Evolutionary conservation across 2,797 vertebrate species (phyloP).

Genomic region (Sebastiscus albofasciatus): DNA sequence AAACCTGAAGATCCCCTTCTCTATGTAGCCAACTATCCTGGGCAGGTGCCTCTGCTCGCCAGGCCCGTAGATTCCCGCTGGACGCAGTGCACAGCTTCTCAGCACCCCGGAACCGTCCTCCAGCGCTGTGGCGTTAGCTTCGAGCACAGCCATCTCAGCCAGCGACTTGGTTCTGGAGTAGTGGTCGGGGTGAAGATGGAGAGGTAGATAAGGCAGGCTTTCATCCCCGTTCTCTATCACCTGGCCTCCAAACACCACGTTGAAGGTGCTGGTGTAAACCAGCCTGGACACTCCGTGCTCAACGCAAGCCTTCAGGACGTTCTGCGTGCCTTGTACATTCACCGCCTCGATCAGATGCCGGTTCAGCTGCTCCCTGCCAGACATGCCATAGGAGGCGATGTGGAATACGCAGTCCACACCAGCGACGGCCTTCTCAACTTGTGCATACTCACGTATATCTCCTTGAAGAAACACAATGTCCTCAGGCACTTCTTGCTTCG

Average conservation of each 20-base stretch:
- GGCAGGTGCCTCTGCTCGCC: conserved; percentile 95
- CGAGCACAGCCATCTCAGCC: conserved; percentile 92
- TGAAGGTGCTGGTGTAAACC: conserved; percentile 96
- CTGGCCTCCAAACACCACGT: conserved; percentile 95
- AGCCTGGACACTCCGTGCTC: conserved; percentile 82
- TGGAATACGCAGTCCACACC: conserved; percentile 91
- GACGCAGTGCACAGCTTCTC: conserved; percentile 89
- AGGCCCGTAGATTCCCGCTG: conserved; percentile 95
- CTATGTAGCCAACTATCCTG: conserved; percentile 90
- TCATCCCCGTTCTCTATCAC: conserved; percentile 92
- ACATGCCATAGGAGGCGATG: conserved; percentile 95
- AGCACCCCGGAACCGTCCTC: conserved; percentile 69
- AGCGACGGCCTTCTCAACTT: conserved; percentile 82
- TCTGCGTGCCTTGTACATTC: conserved; percentile 90
- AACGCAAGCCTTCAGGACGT: conserved; percentile 87
- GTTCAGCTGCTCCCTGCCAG: conserved; percentile 93
- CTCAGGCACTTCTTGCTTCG: conserved; percentile 79
- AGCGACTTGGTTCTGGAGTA: conserved; percentile 95
- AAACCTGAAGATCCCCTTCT: conserved; percentile 91
- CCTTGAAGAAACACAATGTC: conserved; percentile 86
- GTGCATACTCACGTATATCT: conserved; percentile 83
- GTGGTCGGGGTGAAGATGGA: conserved; percentile 93
- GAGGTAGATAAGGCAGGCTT: conserved; percentile 92
- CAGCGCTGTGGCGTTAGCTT: conserved; percentile 83
- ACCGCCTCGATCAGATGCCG: conserved; percentile 86